A percentile compares a stretch with the other conserved stretches of the same genome.
Conservation (phyloP, 2,113 vertebrate genomes). For the Misgurnus mizolepis region DNA sequence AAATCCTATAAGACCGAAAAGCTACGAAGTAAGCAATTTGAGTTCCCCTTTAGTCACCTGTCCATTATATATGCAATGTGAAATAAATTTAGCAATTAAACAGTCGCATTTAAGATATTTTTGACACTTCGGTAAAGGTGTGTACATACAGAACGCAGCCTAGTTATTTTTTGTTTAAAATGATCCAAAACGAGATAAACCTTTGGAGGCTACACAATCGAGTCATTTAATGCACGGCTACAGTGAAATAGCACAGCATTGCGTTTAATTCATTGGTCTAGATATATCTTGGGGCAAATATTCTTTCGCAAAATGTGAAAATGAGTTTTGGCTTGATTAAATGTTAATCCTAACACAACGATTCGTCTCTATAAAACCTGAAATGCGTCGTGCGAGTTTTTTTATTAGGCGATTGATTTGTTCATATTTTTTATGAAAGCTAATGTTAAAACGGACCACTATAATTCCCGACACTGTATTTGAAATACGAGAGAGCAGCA, state of each 20-base stretch:
- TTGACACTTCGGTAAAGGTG: not conserved
- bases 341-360: too few relatives aligned
- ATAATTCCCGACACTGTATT: not conserved
- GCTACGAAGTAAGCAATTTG: too few relatives aligned
- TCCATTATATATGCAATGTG: not conserved
- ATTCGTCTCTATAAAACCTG: not conserved
- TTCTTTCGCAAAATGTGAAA: not conserved
- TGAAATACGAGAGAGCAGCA: not conserved
- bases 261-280: not conserved
- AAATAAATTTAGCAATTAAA: not conserved
- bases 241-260: not conserved
- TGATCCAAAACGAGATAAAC: not conserved
- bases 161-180: not conserved
- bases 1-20: too few relatives aligned
- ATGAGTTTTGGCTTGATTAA: not conserved
- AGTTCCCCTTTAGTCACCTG: not conserved
- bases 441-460: not conserved
- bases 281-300: not conserved
- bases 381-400: too few relatives aligned
- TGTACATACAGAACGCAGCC: not conserved
- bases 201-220: not conserved
- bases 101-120: not conserved
- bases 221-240: slow-evolving; percentile 2
- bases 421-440: not conserved
- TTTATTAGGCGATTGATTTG: not conserved